A percentile compares a stretch with the other conserved stretches of the same genome.
Conservation (phyloP, 92 coral and sea anemone genomes). For the Micromussa lordhowensis region DNA sequence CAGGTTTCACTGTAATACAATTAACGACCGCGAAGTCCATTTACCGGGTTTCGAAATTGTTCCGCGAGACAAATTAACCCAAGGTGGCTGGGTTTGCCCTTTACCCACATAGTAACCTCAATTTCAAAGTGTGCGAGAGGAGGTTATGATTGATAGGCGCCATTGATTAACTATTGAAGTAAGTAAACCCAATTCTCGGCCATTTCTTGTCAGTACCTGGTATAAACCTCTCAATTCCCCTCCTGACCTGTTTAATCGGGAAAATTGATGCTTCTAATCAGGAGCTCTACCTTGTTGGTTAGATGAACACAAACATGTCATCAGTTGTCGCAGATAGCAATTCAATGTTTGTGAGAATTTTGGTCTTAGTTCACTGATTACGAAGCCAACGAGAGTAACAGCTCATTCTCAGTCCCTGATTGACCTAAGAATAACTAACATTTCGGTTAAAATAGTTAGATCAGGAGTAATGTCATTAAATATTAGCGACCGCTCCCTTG, state of each 20-base stretch:
- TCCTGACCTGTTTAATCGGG: no score
- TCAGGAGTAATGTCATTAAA: background rate
- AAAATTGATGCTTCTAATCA: no score
- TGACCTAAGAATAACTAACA: background rate
- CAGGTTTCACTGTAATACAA: no score
- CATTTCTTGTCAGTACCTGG: no score
- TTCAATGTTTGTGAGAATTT: background rate
- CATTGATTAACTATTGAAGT: no score
- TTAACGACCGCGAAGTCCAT: slow-evolving; percentile 27
- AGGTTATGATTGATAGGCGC: no score
- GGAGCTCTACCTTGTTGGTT: no score
- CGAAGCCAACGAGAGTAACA: slow-evolving; percentile 3
- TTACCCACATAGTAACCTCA: no score
- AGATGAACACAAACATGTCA: no score
- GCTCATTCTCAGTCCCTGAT: background rate
- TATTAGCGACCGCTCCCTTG: slow-evolving; percentile 1
- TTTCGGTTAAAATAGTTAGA: slow-evolving; percentile 4
- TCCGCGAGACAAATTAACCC: slow-evolving; percentile 14
- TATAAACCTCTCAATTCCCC: no score
- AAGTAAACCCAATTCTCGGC: background rate
- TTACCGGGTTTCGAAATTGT: slow-evolving; percentile 53
- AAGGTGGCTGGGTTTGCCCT: no score
- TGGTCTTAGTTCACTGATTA: background rate
- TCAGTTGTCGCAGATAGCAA: background rate
- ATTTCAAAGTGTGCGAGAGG: no score